These are phyloP conservation scores for Thaleichthys pacificus DNA, from an alignment of 2,797 vertebrate species.

Conservation along the genomic window DNA sequence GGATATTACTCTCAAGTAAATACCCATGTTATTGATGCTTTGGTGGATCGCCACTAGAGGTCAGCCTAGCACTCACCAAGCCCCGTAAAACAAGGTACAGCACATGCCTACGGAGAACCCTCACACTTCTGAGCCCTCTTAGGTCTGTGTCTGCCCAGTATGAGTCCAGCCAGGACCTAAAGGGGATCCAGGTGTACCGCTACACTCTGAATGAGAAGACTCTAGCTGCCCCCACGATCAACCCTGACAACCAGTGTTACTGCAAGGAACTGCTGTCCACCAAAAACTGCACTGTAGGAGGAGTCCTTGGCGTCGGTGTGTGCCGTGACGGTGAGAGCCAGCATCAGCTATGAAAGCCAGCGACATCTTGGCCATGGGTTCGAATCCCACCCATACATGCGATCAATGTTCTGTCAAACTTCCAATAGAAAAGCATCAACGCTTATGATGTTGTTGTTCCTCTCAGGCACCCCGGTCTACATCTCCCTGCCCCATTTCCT, in stretches of 20 bases:
- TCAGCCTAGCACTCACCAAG: slow-evolving; percentile 43
- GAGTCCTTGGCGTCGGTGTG: slow-evolving; percentile 81
- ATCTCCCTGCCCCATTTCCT: slow-evolving; percentile 95
- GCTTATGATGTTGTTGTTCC: too few relatives aligned
- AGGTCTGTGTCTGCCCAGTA: slow-evolving; percentile 87
- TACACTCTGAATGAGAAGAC: slow-evolving; percentile 73
- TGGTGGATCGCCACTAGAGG: slow-evolving; percentile 54
- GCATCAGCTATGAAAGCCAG: neutral
- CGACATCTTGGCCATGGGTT: neutral
- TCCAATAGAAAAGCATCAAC: neutral
- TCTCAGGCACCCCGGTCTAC: slow-evolving; percentile 78
- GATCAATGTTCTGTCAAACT: neutral
- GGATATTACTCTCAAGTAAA: neutral
- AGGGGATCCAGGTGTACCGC: slow-evolving; percentile 87
- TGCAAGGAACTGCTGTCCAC: slow-evolving; percentile 69
- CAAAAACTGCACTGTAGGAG: slow-evolving; percentile 80
- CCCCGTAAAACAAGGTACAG: neutral
- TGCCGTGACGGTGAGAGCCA: slow-evolving; percentile 74
- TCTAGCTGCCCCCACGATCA: slow-evolving; percentile 77
- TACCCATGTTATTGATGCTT: neutral
- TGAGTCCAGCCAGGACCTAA: slow-evolving; percentile 61
- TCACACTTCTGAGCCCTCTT: slow-evolving; percentile 8
- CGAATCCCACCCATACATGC: too few relatives aligned
- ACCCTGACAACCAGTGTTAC: slow-evolving; percentile 85
- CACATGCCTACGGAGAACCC: neutral